Evolutionary conservation across 53 echinoderm and acorn worm genomes (phyloP).

Genomic region (Pentamera pediparva): DNA sequence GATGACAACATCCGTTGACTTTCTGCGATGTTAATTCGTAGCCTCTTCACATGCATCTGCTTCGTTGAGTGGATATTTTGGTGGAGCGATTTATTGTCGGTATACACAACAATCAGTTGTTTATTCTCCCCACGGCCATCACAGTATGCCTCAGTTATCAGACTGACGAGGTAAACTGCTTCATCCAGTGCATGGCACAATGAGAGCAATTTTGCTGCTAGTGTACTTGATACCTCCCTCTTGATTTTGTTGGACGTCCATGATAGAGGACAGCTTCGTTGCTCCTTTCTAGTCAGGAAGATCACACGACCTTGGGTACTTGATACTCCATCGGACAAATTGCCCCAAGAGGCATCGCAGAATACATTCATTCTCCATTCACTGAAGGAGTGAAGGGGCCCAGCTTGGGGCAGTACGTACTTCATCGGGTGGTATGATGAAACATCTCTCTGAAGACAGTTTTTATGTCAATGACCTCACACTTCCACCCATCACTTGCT

Average conservation of each 20-base stretch:
- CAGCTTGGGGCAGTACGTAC: constrained; percentile 2
- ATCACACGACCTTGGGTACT: constrained; percentile 52
- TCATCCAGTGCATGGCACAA: constrained; percentile 41
- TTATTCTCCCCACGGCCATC: neutral
- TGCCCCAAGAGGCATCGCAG: constrained; percentile 56
- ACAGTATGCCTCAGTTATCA: constrained; percentile 37
- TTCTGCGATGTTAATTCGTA: constrained; percentile 18
- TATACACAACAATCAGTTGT: neutral
- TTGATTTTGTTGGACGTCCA: constrained; percentile 50
- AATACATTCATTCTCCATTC: constrained; percentile 31
- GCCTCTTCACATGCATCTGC: constrained; percentile 30
- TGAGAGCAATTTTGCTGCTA: constrained; percentile 41
- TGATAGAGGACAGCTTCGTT: constrained; percentile 28
- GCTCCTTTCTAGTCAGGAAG: constrained; percentile 25
- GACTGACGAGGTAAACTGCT: constrained; percentile 37
- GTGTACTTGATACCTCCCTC: constrained; percentile 43
- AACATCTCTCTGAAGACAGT: constrained; percentile 27
- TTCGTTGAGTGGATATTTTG: constrained; percentile 45
- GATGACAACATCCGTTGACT: constrained; percentile 41
- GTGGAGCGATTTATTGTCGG: constrained; percentile 49
- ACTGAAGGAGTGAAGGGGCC: constrained; percentile 16
- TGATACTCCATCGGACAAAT: constrained; percentile 42
- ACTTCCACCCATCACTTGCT: constrained; percentile 46
- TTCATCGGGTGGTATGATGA: neutral
- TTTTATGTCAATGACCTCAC: too few species aligned